These are phyloP conservation scores for Antitype chi DNA, from an alignment of 2,888 invertebrate species.

Conservation along the genomic window DNA sequence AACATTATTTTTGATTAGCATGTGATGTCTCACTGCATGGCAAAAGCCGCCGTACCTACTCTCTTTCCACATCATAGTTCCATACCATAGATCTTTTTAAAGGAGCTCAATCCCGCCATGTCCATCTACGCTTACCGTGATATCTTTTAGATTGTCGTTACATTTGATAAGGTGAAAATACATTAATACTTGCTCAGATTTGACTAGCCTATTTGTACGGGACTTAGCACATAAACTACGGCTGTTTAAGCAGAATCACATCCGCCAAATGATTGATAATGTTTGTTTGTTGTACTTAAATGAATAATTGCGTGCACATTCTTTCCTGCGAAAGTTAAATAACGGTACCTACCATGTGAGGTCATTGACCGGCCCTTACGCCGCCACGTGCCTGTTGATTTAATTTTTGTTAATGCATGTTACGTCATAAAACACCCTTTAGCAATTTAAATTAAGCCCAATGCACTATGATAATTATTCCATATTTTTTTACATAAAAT, in stretches of 20 bases:
- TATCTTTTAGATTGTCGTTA: too few relatives aligned
- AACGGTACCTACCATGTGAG: constrained; percentile 79
- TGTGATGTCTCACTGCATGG: too few relatives aligned
- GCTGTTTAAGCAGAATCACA: constrained; percentile 18
- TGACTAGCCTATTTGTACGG: background rate
- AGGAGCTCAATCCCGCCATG: too few relatives aligned
- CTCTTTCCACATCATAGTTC: too few relatives aligned
- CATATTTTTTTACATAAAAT: background rate
- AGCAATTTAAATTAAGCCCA: constrained; percentile 46
- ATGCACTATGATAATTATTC: constrained; percentile 7
- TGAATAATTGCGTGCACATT: constrained; percentile 73
- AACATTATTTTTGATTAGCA: background rate
- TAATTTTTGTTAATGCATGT: constrained; percentile 66
- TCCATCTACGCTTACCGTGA: too few relatives aligned
- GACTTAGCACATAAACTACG: background rate
- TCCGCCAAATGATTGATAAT: constrained; percentile 57
- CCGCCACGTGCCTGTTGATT: constrained; percentile 76
- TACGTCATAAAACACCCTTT: constrained; percentile 65
- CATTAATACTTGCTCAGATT: background rate
- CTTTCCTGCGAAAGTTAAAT: constrained; percentile 84
- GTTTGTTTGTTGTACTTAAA: constrained; percentile 58
- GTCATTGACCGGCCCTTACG: constrained; percentile 86
- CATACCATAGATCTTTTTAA: too few relatives aligned
- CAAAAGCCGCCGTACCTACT: too few relatives aligned
- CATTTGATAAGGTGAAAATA: too few relatives aligned